phyloP scores from a whole-genome alignment of 1,140 invertebrate species.

The Aleiodes sp. region DNA sequence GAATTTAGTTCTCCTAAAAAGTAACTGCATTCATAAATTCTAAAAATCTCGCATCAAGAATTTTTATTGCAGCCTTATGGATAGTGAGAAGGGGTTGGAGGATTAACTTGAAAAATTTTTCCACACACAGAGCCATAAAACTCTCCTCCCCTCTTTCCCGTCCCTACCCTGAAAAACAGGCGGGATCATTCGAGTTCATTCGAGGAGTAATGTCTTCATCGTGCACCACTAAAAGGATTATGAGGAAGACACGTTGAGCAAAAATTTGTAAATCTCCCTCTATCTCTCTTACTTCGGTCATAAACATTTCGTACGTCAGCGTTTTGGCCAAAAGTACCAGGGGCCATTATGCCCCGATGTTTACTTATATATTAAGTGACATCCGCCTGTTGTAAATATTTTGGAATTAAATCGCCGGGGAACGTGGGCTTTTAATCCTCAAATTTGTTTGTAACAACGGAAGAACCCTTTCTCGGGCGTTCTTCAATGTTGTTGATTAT shows the following conservation, averaged over 20 bases:
- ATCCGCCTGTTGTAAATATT: conserved; percentile 34
- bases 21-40: no score
- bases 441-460: background rate
- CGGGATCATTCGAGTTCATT: conserved; percentile 27
- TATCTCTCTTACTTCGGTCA: background rate
- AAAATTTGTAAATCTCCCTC: conserved; percentile 25
- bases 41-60: no score
- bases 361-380: conserved; percentile 22
- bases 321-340: background rate
- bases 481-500: no score
- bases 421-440: conserved; percentile 15
- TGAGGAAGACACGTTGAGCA: conserved; percentile 26
- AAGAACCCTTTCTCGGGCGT: background rate
- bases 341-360: conserved; percentile 7
- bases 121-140: background rate
- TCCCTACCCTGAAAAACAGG: background rate
- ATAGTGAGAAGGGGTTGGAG: no score
- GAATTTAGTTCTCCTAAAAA: no score
- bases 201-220: conserved; percentile 37
- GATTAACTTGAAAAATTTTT: background rate
- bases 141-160: background rate
- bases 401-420: conserved; percentile 32
- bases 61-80: no score
- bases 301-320: background rate
- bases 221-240: conserved; percentile 33